Evolutionary conservation across 2,888 invertebrate species (phyloP), one percentile per base, ranked within the genome.

Genomic region (Pollenia griseotomentosa): DNA sequence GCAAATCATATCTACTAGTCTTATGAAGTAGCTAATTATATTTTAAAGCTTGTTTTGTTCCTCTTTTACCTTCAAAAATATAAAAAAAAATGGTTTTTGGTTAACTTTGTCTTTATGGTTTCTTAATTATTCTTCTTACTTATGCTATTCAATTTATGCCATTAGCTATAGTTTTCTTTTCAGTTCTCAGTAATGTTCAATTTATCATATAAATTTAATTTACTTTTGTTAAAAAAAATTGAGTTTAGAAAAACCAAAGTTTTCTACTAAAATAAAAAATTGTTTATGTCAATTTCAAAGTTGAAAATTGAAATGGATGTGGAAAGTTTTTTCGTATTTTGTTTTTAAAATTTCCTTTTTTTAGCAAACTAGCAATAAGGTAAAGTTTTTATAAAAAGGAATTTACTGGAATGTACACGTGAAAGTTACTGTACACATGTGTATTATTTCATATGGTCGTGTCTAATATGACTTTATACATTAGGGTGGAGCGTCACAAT

Each of bases 281-380:
- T 53, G 7, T 63, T 46, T 12, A 44, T 57, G 46, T 81, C 81
- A 73, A 73, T 73, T 71, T 65, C 23, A 65, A 81, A 81, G 65
- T 81, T 81, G 7, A 7, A 81, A 81, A 81, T 81, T 73, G 40
- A 81, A 73, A 81, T 81, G 73, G 57, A 81, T 81, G 73, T 48
- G 44, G 14, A 61, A 48, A 81, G n/a, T 40, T 51, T 53, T 70
- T 70, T 16, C 33, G 14, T 53, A 51, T 23, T 23, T 19, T 61
- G 10, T 42, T 71, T 63, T 16, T 53, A 61, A 23, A 33, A 46
- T 16, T 46, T 46, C 2, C 33, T 40, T 9, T 46, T 33, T n/a
- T 33, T 61, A 23, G 33, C 16, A 33, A 33, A 33, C 33, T 4
- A 6, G 1, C 33, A 33, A 12, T 19, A 19, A 53, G 7, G n/a